Evolutionary conservation across 2,797 vertebrate genomes (phyloP).

Genomic region (Channallabes apus): DNA sequence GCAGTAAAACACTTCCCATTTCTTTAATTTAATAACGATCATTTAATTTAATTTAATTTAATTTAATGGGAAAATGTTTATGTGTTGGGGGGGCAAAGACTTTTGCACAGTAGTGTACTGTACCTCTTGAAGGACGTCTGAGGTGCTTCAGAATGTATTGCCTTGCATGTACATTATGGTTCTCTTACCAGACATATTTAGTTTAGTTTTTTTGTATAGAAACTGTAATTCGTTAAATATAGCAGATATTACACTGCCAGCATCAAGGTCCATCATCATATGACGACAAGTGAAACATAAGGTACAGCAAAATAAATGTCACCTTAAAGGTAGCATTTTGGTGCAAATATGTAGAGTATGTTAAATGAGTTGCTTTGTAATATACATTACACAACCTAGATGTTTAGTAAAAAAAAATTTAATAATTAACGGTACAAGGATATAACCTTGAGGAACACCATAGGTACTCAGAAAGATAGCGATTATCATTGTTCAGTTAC

Average conservation of each 20-base stretch:
- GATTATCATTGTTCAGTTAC: neutral
- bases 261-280: neutral
- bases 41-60: too few relatives aligned
- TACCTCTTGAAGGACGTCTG: too few relatives aligned
- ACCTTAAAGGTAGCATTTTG: neutral
- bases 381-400: neutral
- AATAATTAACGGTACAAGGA: neutral
- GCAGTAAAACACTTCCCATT: too few relatives aligned
- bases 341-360: neutral
- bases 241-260: neutral
- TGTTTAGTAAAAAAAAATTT: neutral
- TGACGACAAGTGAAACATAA: neutral
- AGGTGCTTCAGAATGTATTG: neutral
- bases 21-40: too few relatives aligned
- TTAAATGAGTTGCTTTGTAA: neutral
- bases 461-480: neutral
- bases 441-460: conserved; percentile 4
- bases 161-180: neutral
- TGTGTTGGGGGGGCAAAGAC: too few relatives aligned
- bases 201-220: neutral
- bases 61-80: too few relatives aligned
- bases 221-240: neutral
- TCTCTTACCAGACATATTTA: neutral
- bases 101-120: too few relatives aligned
- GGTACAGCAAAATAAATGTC: neutral